Evolutionary conservation across 53 echinoderm and acorn worm species (phyloP).

Genomic region (Temnopleurus reevesii): DNA sequence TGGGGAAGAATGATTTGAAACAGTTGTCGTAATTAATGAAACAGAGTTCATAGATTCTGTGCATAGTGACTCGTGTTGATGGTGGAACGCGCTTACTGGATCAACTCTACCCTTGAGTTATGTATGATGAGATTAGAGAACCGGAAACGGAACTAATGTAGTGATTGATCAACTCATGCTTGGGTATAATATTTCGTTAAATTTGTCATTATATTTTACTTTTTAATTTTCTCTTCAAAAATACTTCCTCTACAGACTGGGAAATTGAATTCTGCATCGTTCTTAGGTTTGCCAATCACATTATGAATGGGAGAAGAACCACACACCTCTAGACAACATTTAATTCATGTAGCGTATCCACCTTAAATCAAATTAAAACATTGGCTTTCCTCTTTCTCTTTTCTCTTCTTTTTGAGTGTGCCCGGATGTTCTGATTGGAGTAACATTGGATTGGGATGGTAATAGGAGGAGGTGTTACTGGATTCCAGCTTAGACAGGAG

Average conservation of each 20-base stretch:
- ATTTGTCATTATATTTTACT: too few relatives aligned
- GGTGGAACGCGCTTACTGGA: background rate
- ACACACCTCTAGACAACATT: too few relatives aligned
- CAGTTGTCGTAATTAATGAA: background rate
- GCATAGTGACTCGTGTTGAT: background rate
- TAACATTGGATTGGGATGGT: conserved; percentile 51
- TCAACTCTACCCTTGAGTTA: background rate
- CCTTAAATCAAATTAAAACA: background rate
- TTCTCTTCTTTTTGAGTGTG: background rate
- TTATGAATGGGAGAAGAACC: too few relatives aligned
- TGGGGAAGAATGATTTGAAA: too few relatives aligned
- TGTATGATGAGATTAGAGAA: background rate
- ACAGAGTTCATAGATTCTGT: background rate
- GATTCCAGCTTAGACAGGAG: conserved; percentile 15
- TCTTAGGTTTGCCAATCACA: too few relatives aligned
- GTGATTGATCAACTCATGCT: background rate
- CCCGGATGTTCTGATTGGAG: conserved; percentile 47
- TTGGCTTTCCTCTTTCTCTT: background rate
- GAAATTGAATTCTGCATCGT: too few relatives aligned
- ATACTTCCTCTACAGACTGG: too few relatives aligned
- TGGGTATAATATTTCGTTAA: background rate
- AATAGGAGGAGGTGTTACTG: conserved; percentile 40
- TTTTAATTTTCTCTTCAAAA: too few relatives aligned
- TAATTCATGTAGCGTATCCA: too few relatives aligned
- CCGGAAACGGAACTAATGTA: background rate